Conservation (phyloP, 2,113 vertebrate genomes). For the Ictalurus punctatus region DNA sequence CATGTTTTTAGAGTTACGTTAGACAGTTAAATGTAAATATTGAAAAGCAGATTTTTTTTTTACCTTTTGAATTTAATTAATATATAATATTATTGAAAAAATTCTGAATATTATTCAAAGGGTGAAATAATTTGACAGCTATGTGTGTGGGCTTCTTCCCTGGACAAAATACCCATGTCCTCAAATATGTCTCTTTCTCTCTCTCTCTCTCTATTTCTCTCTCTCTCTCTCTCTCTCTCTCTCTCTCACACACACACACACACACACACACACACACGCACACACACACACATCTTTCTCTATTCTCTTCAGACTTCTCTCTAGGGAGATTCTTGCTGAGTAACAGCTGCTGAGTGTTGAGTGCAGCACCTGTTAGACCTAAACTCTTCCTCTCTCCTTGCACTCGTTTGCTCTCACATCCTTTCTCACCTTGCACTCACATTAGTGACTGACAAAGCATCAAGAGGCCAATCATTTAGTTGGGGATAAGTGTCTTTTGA, state of each 20-base stretch:
- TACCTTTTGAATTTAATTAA: background rate
- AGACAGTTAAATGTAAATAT: background rate
- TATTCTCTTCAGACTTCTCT: background rate
- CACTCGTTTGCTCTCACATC: constrained; percentile 4
- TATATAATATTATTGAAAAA: background rate
- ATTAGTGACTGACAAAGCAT: background rate
- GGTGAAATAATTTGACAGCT: background rate
- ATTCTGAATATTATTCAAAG: background rate
- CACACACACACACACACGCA: background rate
- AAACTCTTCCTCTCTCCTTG: background rate
- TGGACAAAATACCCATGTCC: background rate
- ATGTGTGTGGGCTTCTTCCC: background rate
- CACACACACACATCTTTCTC: too few relatives aligned
- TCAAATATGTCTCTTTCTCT: background rate
- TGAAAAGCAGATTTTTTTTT: background rate
- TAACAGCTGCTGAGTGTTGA: background rate
- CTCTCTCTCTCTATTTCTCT: background rate
- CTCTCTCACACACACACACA: background rate
- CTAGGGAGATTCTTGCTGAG: background rate
- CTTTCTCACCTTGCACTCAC: background rate
- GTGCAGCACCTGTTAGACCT: constrained; percentile 13
- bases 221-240: constrained; percentile 2
- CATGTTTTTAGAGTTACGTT: too few relatives aligned
- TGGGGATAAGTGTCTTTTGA: background rate
- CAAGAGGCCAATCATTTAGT: background rate